Conservation (phyloP, 2,888 invertebrate species). For the Abscondita cerata region DNA sequence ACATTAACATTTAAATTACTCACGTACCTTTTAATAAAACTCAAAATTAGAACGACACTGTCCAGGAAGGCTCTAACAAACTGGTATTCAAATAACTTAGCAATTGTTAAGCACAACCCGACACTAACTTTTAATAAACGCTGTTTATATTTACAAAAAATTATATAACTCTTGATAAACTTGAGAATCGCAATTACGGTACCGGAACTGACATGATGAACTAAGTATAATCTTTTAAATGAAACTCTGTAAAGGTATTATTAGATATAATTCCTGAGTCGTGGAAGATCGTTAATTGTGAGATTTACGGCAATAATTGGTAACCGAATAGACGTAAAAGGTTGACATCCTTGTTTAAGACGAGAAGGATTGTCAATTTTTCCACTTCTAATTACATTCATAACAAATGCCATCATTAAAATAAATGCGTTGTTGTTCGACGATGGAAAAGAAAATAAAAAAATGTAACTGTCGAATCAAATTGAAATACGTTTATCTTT, state of each 20-base stretch:
- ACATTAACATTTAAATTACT: no score
- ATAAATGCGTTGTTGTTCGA: no score
- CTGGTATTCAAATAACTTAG: no score
- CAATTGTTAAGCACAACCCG: no score
- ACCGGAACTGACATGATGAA: slow-evolving; percentile 2
- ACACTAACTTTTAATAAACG: no score
- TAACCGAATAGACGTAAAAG: background rate
- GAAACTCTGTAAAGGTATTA: slow-evolving; percentile 4
- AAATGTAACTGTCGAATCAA: slow-evolving; percentile 7
- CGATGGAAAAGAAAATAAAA: no score
- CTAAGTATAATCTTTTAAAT: slow-evolving; percentile 1
- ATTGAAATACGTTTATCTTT: slow-evolving; percentile 17
- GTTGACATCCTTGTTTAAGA: slow-evolving; percentile 2
- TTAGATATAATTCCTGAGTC: slow-evolving; percentile 15
- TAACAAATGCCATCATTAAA: no score
- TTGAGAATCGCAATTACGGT: slow-evolving; percentile 1
- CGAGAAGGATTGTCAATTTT: no score
- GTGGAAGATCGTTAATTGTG: slow-evolving; percentile 11
- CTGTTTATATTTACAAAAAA: background rate
- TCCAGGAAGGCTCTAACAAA: no score
- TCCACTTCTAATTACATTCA: no score
- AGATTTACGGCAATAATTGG: slow-evolving; percentile 5
- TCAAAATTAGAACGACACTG: no score
- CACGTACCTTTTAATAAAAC: no score
- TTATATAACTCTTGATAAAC: background rate